These are phyloP conservation scores for Hyperopisus bebe DNA, from an alignment of 2,113 vertebrate species.

Conservation along the genomic window DNA sequence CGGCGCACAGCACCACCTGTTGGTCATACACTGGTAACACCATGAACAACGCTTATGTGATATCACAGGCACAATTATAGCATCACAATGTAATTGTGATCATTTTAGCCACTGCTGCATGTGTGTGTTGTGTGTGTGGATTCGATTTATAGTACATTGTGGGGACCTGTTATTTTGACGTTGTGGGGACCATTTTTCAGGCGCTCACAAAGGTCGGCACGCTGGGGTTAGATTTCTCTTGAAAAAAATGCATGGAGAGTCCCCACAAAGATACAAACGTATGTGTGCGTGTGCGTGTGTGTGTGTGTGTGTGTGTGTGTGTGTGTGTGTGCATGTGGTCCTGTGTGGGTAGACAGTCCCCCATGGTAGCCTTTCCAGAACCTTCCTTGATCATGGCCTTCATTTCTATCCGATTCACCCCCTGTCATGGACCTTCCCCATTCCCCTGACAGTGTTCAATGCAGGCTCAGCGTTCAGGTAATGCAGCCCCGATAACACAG, in stretches of 20 bases:
- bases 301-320: background rate
- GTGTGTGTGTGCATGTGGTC: background rate
- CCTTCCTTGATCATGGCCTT: background rate
- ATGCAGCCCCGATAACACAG: background rate
- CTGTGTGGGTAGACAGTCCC: background rate
- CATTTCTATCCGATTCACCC: background rate
- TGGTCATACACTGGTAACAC: background rate
- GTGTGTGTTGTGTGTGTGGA: background rate
- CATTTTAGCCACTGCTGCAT: background rate
- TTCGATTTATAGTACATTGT: too few species aligned
- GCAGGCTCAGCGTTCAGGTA: background rate
- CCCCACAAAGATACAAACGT: too few species aligned
- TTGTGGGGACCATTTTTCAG: too few species aligned
- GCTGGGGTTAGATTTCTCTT: too few species aligned
- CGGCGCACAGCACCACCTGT: slow-evolving; percentile 31
- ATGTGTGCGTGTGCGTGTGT: too few species aligned
- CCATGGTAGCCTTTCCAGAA: background rate
- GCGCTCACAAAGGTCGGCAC: too few species aligned
- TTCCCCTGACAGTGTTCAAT: background rate
- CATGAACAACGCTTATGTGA: background rate
- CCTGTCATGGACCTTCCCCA: background rate
- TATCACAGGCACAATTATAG: background rate
- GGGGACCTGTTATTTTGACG: too few species aligned
- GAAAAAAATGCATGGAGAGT: too few species aligned
- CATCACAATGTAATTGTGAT: background rate